phyloP scores from a whole-genome alignment of 1,140 invertebrate genomes.

The Camponotus floridanus region DNA sequence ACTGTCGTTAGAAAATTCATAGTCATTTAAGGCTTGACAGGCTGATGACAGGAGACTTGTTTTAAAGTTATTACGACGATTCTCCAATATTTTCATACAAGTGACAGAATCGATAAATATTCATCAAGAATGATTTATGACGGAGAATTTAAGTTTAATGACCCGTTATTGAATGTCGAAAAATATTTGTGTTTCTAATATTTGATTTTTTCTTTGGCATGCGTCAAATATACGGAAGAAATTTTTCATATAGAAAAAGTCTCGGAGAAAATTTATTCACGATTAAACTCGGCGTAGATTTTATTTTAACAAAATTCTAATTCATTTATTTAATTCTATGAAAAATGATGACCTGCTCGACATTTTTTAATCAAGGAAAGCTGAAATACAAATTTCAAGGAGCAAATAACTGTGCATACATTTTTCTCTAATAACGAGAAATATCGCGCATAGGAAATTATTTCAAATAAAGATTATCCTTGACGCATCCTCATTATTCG shows the following conservation, averaged over 20 bases:
- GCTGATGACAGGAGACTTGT: background rate
- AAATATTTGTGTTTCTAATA: background rate
- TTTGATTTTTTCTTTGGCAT: background rate
- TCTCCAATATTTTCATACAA: background rate
- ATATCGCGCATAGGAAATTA: background rate
- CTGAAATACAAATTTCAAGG: background rate
- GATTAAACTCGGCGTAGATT: background rate
- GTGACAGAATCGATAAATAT: conserved; percentile 69
- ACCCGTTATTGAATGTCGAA: conserved; percentile 5
- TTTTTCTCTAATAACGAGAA: background rate
- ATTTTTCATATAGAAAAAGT: background rate
- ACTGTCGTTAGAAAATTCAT: background rate
- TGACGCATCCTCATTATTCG: background rate
- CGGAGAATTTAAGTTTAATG: conserved; percentile 70
- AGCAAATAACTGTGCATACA: background rate
- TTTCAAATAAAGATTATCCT: background rate
- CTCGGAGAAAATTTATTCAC: background rate
- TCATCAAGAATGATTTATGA: conserved; percentile 76
- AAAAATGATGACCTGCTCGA: background rate
- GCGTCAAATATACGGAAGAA: background rate
- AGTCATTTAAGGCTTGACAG: background rate
- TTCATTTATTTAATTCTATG: background rate
- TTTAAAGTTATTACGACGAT: conserved; percentile 19
- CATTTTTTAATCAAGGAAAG: background rate
- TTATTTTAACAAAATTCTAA: background rate